Conservation (phyloP, 2,888 invertebrate genomes). For the Ommatoiulus sabulosus region DNA sequence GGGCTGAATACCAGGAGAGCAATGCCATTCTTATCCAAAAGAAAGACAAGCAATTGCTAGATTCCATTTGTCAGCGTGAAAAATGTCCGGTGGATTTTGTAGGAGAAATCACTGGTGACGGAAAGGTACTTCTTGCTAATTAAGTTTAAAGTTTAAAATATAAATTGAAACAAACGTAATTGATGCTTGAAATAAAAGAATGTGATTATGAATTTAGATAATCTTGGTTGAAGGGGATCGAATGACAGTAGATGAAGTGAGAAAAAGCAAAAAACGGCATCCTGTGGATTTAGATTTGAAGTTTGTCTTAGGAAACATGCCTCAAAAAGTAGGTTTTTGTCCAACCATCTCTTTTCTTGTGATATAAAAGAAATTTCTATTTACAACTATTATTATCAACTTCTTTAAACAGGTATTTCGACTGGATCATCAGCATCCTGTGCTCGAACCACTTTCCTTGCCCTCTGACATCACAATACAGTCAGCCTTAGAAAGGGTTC, state of each 20-base stretch:
- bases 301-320: conserved; percentile 89
- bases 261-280: conserved; percentile 70
- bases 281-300: conserved; percentile 92
- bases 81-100: conserved; percentile 93
- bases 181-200: background rate
- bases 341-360: background rate
- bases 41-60: conserved; percentile 75
- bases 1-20: conserved; percentile 98
- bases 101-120: conserved; percentile 89
- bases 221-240: conserved; percentile 24
- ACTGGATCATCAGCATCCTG: conserved; percentile 71
- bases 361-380: background rate
- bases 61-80: conserved; percentile 84
- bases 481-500: conserved; percentile 52
- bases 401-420: conserved; percentile 73
- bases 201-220: background rate
- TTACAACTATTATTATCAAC: background rate
- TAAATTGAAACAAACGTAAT: conserved; percentile 7
- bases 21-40: conserved; percentile 86
- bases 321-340: conserved; percentile 73
- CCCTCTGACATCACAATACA: conserved; percentile 35
- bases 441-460: conserved; percentile 66
- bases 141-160: conserved; percentile 55
- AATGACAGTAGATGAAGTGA: conserved; percentile 59
- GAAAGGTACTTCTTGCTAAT: conserved; percentile 71